A percentile compares a stretch with the other conserved stretches of the same genome.
Conservation (phyloP, 2,888 invertebrate genomes). For the Archips xylosteana region DNA sequence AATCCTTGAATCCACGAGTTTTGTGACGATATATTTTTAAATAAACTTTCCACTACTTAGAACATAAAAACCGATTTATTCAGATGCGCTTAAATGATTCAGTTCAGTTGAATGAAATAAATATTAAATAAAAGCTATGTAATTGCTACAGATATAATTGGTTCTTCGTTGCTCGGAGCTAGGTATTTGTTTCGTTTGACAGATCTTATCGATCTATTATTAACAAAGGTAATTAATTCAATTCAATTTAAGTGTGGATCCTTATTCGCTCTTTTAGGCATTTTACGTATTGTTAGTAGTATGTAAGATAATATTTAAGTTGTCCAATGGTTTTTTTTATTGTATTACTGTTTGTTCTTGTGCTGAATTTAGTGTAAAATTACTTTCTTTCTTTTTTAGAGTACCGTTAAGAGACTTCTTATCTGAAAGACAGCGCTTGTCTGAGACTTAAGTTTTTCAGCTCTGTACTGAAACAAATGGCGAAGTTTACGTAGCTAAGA, state of each 20-base stretch:
- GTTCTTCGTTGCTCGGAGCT: slow-evolving; percentile 17
- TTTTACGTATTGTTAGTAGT: too few relatives aligned
- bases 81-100: background rate
- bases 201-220: slow-evolving; percentile 21
- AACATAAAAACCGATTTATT: background rate
- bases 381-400: too few relatives aligned
- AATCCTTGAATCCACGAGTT: background rate
- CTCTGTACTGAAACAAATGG: background rate
- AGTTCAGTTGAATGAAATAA: background rate
- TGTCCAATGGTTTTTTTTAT: too few relatives aligned
- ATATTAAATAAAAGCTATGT: background rate
- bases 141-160: slow-evolving; percentile 13
- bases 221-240: slow-evolving; percentile 23
- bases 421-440: background rate
- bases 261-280: too few relatives aligned
- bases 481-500: background rate
- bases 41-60: background rate
- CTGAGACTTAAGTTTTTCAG: background rate
- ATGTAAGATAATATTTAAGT: too few relatives aligned
- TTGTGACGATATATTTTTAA: background rate
- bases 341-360: too few relatives aligned
- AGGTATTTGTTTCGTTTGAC: slow-evolving; percentile 23
- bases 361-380: too few relatives aligned
- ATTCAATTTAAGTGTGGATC: background rate
- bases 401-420: background rate